These are phyloP conservation scores for Parauchenoglanis ngamensis DNA, from an alignment of 2,797 vertebrate species.

Conservation along the genomic window DNA sequence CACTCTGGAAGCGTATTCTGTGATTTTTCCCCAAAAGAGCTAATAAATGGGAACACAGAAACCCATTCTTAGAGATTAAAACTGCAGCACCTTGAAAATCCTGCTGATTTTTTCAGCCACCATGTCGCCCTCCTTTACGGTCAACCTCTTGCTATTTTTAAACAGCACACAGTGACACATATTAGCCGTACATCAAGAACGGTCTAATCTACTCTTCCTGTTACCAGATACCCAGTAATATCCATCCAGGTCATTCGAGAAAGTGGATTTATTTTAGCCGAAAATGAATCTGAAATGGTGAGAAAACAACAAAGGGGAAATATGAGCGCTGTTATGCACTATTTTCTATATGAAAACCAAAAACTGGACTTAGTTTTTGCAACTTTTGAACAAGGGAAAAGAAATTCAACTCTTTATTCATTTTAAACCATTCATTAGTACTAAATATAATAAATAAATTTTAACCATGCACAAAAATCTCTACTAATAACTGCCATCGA, in stretches of 20 bases:
- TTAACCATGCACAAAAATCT: neutral
- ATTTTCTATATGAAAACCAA: neutral
- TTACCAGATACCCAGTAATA: neutral
- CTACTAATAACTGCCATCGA: no score
- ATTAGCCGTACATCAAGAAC: neutral
- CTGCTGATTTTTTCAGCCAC: neutral
- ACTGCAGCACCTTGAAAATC: neutral
- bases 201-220: neutral
- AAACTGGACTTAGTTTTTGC: neutral
- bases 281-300: neutral
- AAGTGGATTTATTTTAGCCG: neutral
- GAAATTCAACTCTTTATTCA: neutral
- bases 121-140: neutral
- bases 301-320: neutral
- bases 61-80: neutral
- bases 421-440: neutral
- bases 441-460: neutral
- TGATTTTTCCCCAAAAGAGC: neutral
- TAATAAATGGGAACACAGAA: neutral
- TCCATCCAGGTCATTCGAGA: neutral
- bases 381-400: neutral
- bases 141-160: constrained; percentile 19
- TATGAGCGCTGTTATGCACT: neutral
- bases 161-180: constrained; percentile 27
- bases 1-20: neutral